Conservation (phyloP, 2,888 invertebrate species). For the Dione juno region DNA sequence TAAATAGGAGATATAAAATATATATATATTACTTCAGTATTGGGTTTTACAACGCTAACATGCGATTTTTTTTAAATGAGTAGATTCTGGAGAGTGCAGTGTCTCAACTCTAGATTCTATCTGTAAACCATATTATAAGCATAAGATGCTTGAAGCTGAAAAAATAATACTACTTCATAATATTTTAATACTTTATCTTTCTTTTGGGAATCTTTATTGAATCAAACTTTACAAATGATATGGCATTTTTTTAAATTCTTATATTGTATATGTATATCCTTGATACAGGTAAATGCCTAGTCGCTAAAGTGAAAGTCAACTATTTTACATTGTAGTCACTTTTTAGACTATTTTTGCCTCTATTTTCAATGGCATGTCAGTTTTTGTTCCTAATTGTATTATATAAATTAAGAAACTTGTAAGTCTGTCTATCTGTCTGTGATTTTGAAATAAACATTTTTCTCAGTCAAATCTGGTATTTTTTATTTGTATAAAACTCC, state of each 20-base stretch:
- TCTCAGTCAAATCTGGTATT: background rate
- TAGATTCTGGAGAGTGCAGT: too few species aligned
- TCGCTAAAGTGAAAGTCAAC: slow-evolving; percentile 4
- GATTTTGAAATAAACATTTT: slow-evolving; percentile 16
- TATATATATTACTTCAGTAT: background rate
- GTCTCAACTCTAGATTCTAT: background rate
- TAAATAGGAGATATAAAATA: background rate
- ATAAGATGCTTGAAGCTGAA: too few species aligned
- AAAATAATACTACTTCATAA: background rate
- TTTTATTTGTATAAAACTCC: background rate
- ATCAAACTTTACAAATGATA: slow-evolving; percentile 1
- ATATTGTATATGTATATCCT: slow-evolving; percentile 5
- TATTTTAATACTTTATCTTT: background rate
- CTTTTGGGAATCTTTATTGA: background rate
- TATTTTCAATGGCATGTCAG: slow-evolving; percentile 9
- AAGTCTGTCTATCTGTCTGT: slow-evolving; percentile 24
- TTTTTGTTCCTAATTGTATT: slow-evolving; percentile 19
- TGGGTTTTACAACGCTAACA: background rate
- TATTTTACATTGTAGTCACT: slow-evolving; percentile 8
- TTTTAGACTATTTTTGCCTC: slow-evolving; percentile 17
- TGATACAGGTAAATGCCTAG: slow-evolving; percentile 15
- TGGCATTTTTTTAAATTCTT: background rate
- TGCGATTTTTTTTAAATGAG: background rate
- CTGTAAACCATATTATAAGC: background rate
- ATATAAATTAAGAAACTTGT: slow-evolving; percentile 19